Evolutionary conservation across 2,888 invertebrate genomes (phyloP), one percentile per base, ranked within the genome.

Genomic region (Pristionchus exspectatus): DNA sequence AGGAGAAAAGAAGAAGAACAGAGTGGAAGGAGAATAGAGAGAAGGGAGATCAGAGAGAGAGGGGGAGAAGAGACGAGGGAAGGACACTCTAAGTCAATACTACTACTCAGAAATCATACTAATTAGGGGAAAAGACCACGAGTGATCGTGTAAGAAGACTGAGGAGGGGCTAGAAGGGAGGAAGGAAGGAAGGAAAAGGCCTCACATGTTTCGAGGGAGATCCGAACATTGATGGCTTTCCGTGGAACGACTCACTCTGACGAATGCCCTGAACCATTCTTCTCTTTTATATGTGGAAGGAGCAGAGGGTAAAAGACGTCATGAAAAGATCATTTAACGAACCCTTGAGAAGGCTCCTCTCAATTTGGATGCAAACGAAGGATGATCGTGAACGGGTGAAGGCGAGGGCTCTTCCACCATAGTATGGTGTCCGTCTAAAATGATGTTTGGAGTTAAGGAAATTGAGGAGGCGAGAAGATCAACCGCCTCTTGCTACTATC

Each of bases 161-260:
- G 83, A 84, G 56, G 38, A 50, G 81, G 81, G 38, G n/a, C 24
- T 21, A 77, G 24, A 44, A n/a, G 14, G 16, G 30, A 50, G 14
- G 27, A 14, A 54, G n/a, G 50, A 54, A 44, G 27, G 27, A 18
- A n/a, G 27, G 27, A 50, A n/a, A 27, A 3, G 54, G 33, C n/a
- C 84, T 59, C 84, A 85, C 84, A 24, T 85, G 84, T 85, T 85
- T 85, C 21, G 84, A 85, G 59, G 84, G 84, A 85, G 84, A 85
- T 85, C 81, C 81, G 81, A 59, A 85, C 56, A 83, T 83, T 83
- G 83, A 83, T 56, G 59, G 50, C 56, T 87, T 88, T 18, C 83
- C 89, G 44, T 81, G 56, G 89, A 89, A 89, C n/a, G 89, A 89
- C 44, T 89, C 50, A 63, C 81, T 89, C 81, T 81, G 89, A n/a